A percentile compares a stretch with the other conserved stretches of the same genome.
phyloP scores from a whole-genome alignment of 2,888 invertebrate genomes.

The Cataglyphis cursor region DNA sequence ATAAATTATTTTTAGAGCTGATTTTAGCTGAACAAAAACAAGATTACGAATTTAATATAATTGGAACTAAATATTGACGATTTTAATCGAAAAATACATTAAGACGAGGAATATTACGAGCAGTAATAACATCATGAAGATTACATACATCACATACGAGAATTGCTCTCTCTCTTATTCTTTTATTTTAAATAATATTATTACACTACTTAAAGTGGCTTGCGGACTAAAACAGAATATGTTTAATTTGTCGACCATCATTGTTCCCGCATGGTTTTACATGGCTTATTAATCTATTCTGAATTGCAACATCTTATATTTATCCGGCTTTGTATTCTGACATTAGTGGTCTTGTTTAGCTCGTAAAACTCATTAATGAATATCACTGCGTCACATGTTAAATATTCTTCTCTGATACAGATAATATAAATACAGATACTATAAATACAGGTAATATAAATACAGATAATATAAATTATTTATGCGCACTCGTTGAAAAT shows the following conservation, averaged over 20 bases:
- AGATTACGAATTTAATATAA: background rate
- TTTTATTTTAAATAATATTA: constrained; percentile 10
- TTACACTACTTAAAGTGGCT: background rate
- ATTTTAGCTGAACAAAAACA: background rate
- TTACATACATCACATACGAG: background rate
- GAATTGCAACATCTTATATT: constrained; percentile 27
- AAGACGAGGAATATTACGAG: background rate
- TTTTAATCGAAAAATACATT: background rate
- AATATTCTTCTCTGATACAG: background rate
- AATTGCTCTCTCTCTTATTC: background rate
- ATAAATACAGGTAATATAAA: background rate
- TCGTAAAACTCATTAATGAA: background rate
- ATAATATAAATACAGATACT: background rate
- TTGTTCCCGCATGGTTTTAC: background rate
- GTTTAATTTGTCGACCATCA: background rate
- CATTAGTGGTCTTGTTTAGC: constrained; percentile 13
- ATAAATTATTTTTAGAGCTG: background rate
- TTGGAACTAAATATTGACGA: background rate
- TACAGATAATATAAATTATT: background rate
- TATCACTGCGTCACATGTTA: background rate
- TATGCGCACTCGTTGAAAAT: background rate
- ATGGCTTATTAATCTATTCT: background rate
- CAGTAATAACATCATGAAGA: background rate
- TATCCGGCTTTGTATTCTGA: background rate
- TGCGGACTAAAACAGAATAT: background rate